These are phyloP conservation scores for Rhamphomyia laevipes DNA, from an alignment of 2,888 invertebrate species.

Conservation along the genomic window DNA sequence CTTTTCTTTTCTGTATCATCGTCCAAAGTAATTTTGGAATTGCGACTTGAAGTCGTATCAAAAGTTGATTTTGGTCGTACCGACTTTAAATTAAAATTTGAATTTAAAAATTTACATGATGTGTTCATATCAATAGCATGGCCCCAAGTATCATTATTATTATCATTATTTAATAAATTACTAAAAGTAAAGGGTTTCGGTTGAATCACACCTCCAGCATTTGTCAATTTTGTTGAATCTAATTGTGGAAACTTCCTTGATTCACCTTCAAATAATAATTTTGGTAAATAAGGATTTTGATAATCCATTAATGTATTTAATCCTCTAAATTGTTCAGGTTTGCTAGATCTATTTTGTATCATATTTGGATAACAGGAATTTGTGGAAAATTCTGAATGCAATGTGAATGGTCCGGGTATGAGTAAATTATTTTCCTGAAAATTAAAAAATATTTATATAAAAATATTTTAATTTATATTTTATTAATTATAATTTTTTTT, in stretches of 20 bases:
- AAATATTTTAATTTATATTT: background rate
- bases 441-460: background rate
- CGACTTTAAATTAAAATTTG: too few species aligned
- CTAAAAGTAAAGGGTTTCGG: background rate
- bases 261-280: conserved; percentile 1
- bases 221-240: background rate
- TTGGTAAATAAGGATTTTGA: conserved; percentile 4
- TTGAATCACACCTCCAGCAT: too few species aligned
- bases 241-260: background rate
- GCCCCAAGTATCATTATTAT: background rate
- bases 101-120: background rate
- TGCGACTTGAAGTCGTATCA: too few species aligned
- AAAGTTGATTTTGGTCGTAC: too few species aligned
- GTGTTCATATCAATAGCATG: background rate
- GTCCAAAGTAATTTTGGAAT: too few species aligned
- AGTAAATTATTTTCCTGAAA: conserved; percentile 11
- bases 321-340: conserved; percentile 1
- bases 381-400: conserved; percentile 15
- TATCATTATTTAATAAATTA: background rate
- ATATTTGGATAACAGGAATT: background rate
- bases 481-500: background rate
- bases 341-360: background rate
- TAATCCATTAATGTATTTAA: conserved; percentile 4
- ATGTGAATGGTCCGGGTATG: conserved; percentile 23
- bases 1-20: too few species aligned